These are phyloP conservation scores for Tiphia femorata DNA, from an alignment of 2,888 invertebrate species.

Conservation along the genomic window DNA sequence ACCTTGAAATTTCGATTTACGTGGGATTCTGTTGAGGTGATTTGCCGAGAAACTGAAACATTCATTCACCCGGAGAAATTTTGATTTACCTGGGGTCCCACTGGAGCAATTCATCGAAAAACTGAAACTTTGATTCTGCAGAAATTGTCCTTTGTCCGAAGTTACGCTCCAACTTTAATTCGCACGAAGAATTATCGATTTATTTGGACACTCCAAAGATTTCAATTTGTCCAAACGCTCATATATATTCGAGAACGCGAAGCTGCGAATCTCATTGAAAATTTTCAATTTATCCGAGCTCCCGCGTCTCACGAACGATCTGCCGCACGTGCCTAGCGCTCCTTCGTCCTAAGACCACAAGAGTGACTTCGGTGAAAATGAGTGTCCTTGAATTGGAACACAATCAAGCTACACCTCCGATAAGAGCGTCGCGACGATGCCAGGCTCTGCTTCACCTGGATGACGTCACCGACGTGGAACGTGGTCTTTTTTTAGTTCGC, in stretches of 20 bases:
- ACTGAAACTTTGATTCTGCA: too few relatives aligned
- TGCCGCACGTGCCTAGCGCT: neutral
- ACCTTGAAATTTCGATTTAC: too few relatives aligned
- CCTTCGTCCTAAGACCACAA: neutral
- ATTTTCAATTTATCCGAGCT: neutral
- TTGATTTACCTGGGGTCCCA: too few relatives aligned
- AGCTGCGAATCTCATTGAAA: neutral
- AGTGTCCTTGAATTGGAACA: conserved; percentile 17
- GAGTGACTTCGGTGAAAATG: neutral
- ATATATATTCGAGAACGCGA: too few relatives aligned
- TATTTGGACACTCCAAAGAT: too few relatives aligned
- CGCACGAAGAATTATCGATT: too few relatives aligned
- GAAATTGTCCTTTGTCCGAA: too few relatives aligned
- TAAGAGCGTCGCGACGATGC: conserved; percentile 16
- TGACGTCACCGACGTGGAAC: conserved; percentile 55
- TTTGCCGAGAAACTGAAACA: too few relatives aligned
- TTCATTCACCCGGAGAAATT: too few relatives aligned
- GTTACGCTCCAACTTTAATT: too few relatives aligned
- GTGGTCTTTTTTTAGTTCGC: conserved; percentile 31
- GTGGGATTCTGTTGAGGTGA: too few relatives aligned
- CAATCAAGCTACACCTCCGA: conserved; percentile 13
- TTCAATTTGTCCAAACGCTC: neutral
- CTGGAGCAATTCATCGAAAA: too few relatives aligned
- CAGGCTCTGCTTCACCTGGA: conserved; percentile 8
- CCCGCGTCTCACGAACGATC: neutral